phyloP scores from a whole-genome alignment of 2,797 vertebrate genomes.

The Syndactyla subalaris region DNA sequence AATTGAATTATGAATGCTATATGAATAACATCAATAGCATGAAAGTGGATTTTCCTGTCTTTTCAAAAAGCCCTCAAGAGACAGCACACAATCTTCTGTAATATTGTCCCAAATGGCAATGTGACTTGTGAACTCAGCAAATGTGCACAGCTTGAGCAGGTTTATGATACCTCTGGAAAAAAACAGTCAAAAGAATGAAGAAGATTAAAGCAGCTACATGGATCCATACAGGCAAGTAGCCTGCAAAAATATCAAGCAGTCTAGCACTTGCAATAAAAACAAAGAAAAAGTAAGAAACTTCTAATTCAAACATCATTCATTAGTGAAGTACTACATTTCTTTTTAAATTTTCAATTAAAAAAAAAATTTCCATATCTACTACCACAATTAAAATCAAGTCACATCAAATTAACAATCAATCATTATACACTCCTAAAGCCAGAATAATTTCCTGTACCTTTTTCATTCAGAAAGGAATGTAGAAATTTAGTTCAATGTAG shows the following conservation, averaged over 20 bases:
- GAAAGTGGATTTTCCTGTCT: constrained; percentile 49
- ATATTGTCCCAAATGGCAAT: not conserved
- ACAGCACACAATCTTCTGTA: not conserved
- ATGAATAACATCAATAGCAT: not conserved
- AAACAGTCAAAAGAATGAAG: not conserved
- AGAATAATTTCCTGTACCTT: not conserved
- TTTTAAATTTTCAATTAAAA: not conserved
- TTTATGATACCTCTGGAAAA: not conserved
- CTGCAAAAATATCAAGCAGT: not conserved
- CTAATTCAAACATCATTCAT: not conserved
- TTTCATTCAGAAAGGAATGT: not conserved
- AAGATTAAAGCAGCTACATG: not conserved
- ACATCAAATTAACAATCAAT: not conserved
- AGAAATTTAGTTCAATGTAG: not conserved
- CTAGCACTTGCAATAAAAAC: not conserved
- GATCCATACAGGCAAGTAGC: not conserved
- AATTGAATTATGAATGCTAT: constrained; percentile 36
- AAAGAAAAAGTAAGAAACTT: not conserved
- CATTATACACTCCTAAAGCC: not conserved
- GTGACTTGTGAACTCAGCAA: not conserved
- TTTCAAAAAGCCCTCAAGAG: constrained; percentile 15
- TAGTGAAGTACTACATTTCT: not conserved
- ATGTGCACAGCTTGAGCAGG: not conserved
- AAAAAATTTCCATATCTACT: not conserved
- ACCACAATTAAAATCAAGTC: not conserved